Evolutionary conservation across 2,797 vertebrate species (phyloP), one percentile per base, ranked within the genome.

Genomic region (Pipistrellus pygmaeus): DNA sequence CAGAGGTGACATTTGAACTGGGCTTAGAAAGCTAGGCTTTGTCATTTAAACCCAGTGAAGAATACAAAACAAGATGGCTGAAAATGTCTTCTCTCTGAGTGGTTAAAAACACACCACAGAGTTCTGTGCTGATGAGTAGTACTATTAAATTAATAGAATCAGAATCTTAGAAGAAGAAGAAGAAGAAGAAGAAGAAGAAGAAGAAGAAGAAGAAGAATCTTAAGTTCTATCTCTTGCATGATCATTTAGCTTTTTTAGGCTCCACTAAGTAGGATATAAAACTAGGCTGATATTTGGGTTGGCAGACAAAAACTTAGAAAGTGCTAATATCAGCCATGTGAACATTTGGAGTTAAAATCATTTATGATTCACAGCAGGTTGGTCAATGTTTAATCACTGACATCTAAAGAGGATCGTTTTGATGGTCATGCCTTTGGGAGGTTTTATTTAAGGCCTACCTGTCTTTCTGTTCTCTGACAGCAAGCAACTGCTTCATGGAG

Each of bases 401-500:
- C 85, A 25, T 97, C 84, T 95, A 91, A 92, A 93, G 75, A 87
- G 51, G 80, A 95, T 97, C 82, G 81, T 93, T 96, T 76, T 91
- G 92, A 96, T 60, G 78, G 88, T 83, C 10, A 53, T 69, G 10
- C 17, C 27, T 38, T 90, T 73, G 90, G 72, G 41, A 85, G 77
- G 82, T 82, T 96, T 93, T 66, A 84, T 91, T 96, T 97, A 90
- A 89, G 93, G 57, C 35, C n/a, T 12, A 21, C 94, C 87, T 93
- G 27, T 66, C 25, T 14, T 85, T 78, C 51, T 35, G 1, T 69
- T 83, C 35, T 77, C 76, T 77, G 60, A 89, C 55, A 85, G 87
- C 46, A 77, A 85, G 87, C 46, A 75, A 85, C 44, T 15, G 5
- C 25, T 87, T 90, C 48, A 57, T 46, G 60, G 46, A 53, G 32